phyloP scores from a whole-genome alignment of 37 sponge, comb jelly and placozoan genomes.

The Ephydatia muelleri region DNA sequence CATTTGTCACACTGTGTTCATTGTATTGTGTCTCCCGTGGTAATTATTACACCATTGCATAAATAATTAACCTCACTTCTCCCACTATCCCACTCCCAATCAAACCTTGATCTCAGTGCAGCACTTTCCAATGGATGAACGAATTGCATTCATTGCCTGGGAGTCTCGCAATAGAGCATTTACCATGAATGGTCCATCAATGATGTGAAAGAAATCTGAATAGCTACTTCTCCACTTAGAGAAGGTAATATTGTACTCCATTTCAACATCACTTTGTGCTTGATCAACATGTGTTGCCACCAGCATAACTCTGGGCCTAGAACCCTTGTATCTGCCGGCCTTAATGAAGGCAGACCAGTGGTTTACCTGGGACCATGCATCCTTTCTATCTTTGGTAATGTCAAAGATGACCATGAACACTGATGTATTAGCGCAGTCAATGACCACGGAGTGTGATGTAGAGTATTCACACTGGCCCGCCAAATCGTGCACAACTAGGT shows the following conservation, averaged over 20 bases:
- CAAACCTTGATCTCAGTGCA: neutral
- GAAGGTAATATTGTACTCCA: neutral
- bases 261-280: neutral
- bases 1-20: too few species aligned
- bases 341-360: neutral
- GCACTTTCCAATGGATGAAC: neutral
- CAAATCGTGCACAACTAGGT: constrained; percentile 19
- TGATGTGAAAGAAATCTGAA: neutral
- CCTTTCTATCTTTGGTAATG: constrained; percentile 10
- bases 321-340: neutral
- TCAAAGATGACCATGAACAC: constrained; percentile 24
- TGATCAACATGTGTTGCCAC: neutral
- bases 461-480: constrained; percentile 31
- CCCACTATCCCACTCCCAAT: too few species aligned
- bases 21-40: too few species aligned
- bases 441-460: constrained; percentile 18
- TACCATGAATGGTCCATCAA: neutral
- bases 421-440: neutral
- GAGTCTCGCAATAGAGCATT: neutral
- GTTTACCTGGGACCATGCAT: neutral
- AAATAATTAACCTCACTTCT: too few species aligned
- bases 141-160: neutral
- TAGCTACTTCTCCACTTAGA: neutral
- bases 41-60: too few species aligned
- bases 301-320: neutral